Conservation (phyloP, 2,888 invertebrate genomes). For the Lepeophtheirus nordmannii region DNA sequence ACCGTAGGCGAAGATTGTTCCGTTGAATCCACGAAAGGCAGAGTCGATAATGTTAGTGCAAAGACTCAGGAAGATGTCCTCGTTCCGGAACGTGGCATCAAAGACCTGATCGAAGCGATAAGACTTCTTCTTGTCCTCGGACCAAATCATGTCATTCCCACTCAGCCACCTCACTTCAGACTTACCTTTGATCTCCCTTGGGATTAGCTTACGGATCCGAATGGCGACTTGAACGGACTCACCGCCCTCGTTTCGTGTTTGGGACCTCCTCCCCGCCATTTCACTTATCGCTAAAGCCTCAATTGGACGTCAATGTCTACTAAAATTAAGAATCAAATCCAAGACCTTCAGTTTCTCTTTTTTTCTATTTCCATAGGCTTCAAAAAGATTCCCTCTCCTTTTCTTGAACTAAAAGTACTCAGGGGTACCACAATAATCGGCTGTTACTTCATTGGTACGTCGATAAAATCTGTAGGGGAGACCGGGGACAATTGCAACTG, state of each 20-base stretch:
- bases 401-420: too few species aligned
- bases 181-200: not conserved
- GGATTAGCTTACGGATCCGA: not conserved
- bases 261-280: too few species aligned
- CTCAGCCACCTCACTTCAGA: not conserved
- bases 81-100: not conserved
- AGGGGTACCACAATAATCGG: too few species aligned
- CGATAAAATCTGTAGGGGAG: too few species aligned
- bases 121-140: not conserved
- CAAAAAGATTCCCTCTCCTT: too few species aligned
- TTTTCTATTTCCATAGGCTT: too few species aligned
- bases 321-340: too few species aligned
- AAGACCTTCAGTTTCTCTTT: too few species aligned
- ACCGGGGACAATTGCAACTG: too few species aligned
- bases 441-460: too few species aligned
- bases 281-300: too few species aligned
- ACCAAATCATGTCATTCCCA: not conserved
- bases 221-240: not conserved
- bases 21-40: constrained; percentile 58
- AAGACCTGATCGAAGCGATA: constrained; percentile 15
- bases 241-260: not conserved
- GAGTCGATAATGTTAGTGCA: constrained; percentile 39
- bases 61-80: not conserved
- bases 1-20: constrained; percentile 79
- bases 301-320: too few species aligned